A percentile compares a stretch with the other conserved stretches of the same genome.
phyloP scores from a whole-genome alignment of 2,113 vertebrate species.

The Zapornia atra region DNA sequence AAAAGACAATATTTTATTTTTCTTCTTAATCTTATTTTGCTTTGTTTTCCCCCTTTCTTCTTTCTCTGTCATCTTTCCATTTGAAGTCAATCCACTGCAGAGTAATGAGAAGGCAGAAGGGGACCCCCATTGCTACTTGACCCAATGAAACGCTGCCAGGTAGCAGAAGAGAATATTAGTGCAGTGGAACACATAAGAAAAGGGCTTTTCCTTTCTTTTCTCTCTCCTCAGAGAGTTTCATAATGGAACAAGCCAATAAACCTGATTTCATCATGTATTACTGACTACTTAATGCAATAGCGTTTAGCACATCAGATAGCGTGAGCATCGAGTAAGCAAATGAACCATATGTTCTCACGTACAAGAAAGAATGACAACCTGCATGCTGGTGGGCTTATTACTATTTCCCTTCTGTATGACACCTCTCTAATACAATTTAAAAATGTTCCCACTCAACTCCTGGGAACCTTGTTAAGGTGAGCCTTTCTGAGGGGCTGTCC shows the following conservation, averaged over 20 bases:
- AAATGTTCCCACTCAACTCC: background rate
- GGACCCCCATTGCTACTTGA: background rate
- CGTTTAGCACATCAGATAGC: constrained; percentile 47
- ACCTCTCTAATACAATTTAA: constrained; percentile 34
- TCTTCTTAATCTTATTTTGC: background rate
- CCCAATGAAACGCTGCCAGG: background rate
- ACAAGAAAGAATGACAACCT: constrained; percentile 39
- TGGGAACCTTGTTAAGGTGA: constrained; percentile 35
- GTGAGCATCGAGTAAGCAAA: constrained; percentile 38
- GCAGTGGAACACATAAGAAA: background rate
- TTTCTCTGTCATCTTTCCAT: background rate
- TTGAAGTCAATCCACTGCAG: background rate
- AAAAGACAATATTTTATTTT: background rate
- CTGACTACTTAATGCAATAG: constrained; percentile 45
- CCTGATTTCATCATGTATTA: constrained; percentile 45
- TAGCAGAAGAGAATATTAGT: background rate
- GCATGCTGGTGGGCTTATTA: constrained; percentile 22
- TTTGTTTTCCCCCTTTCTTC: background rate
- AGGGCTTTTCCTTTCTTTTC: background rate
- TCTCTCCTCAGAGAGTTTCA: background rate
- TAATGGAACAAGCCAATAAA: constrained; percentile 45
- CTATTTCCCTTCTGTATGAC: constrained; percentile 23
- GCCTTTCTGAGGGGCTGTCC: constrained; percentile 17
- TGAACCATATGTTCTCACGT: constrained; percentile 61
- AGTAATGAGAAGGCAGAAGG: background rate